Evolutionary conservation across 1,140 invertebrate genomes (phyloP), one percentile per base, ranked within the genome.

Genomic region (Phenacoccus solenopsis): DNA sequence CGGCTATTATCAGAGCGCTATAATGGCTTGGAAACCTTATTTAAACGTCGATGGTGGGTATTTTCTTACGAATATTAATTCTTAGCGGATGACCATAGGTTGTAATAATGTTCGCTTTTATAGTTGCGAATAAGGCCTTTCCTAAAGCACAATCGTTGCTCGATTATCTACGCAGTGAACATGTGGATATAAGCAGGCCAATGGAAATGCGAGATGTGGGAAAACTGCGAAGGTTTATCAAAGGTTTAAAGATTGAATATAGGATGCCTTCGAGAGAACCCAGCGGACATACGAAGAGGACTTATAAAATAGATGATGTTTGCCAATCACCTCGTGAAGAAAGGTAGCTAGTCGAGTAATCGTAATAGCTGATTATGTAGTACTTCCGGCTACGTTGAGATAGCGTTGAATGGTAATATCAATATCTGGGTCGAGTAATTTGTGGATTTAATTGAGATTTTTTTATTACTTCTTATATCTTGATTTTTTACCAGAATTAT

Each of bases 11-110:
- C 87, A 90, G 75, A 87, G 87, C 0, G 85, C 86, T 0, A 83
- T 90, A 72, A 78, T 90, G 56, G 89, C 89, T 0, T 87, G 86
- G 78, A 83, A 81, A 72, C 84, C 89, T 0, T 88, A 81, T 73
- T 77, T 92, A 1, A 93, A 93, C 77, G 81, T 91, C 30, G 90
- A 93, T 78, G 87, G 85, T 85, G 80, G 76, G 72, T 72, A 69
- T 72, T 73, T 73, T 67, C 16, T 24, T 27, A 4, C 68, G 12
- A 2, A 32, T 28, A n/a, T 28, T 69, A 68, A 22, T 68, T 13
- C 13, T 13, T 27, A 69, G n/a, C n/a, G n/a, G n/a, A n/a, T n/a
- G n/a, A n/a, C n/a, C n/a, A n/a, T n/a, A n/a, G n/a, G n/a, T n/a
- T n/a, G n/a, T n/a, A n/a, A n/a, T n/a, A n/a, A n/a, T n/a, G n/a